These are phyloP conservation scores for Musca domestica DNA, from an alignment of 1,140 invertebrate genomes.

Conservation along the genomic window DNA sequence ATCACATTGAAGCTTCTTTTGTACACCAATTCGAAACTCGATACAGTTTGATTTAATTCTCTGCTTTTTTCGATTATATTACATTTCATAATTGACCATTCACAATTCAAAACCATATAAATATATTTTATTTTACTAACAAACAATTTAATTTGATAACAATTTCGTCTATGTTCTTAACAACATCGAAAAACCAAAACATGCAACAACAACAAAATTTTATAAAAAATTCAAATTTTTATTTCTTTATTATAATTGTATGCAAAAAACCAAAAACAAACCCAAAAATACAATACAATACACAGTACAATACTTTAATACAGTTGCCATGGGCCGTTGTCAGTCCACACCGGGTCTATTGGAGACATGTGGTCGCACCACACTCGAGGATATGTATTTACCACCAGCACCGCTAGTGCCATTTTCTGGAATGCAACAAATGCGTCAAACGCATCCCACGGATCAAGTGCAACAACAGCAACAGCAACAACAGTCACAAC, in stretches of 20 bases:
- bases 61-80: no score
- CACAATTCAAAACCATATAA: no score
- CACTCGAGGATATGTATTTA: constrained; percentile 86
- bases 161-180: background rate
- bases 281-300: constrained; percentile 43
- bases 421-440: constrained; percentile 42
- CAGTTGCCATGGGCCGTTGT: constrained; percentile 90
- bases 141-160: background rate
- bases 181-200: constrained; percentile 23
- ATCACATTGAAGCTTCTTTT: background rate
- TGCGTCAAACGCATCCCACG: constrained; percentile 38
- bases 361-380: constrained; percentile 83
- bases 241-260: constrained; percentile 18
- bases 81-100: no score
- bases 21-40: background rate
- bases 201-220: constrained; percentile 4
- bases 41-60: no score
- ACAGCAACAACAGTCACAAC: constrained; percentile 44
- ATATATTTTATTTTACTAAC: no score
- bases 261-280: constrained; percentile 13
- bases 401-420: constrained; percentile 58
- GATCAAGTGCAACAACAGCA: constrained; percentile 42
- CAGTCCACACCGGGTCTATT: constrained; percentile 93
- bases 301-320: constrained; percentile 56
- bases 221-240: constrained; percentile 7